These are phyloP conservation scores for Nesogale talazaci DNA, from an alignment of 2,113 vertebrate genomes.

Conservation along the genomic window DNA sequence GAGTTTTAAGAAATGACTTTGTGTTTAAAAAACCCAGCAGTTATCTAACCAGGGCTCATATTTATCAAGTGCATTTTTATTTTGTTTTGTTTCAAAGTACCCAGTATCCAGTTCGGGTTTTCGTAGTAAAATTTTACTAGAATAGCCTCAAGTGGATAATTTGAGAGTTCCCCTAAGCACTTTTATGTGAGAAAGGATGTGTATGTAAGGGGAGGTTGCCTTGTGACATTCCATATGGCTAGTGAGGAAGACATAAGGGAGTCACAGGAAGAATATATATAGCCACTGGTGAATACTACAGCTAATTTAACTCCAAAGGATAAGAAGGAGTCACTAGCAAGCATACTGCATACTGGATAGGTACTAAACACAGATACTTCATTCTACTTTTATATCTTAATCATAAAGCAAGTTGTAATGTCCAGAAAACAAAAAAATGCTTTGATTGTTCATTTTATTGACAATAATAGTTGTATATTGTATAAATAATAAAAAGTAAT, in stretches of 20 bases:
- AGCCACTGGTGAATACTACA: background rate
- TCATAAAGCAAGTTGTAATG: background rate
- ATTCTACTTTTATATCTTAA: slow-evolving; percentile 1
- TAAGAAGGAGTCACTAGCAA: background rate
- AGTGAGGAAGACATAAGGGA: background rate
- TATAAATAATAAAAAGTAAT: background rate
- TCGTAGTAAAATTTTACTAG: background rate
- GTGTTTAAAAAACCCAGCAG: too few relatives aligned
- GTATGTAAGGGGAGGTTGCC: background rate
- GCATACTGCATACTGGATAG: background rate
- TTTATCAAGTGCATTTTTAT: background rate
- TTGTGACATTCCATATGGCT: background rate
- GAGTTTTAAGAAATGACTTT: too few relatives aligned
- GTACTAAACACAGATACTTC: background rate
- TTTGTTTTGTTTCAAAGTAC: slow-evolving; percentile 40
- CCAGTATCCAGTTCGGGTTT: too few relatives aligned
- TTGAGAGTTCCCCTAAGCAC: background rate
- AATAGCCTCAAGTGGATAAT: background rate
- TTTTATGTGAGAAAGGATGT: background rate
- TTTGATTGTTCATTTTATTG: slow-evolving; percentile 47
- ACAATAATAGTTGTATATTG: slow-evolving; percentile 44
- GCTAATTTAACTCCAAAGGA: background rate
- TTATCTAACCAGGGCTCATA: too few relatives aligned
- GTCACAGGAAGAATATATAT: background rate
- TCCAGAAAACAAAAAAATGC: slow-evolving; percentile 42